These are phyloP conservation scores for Colossoma macropomum DNA, from an alignment of 2,113 vertebrate species.

Conservation along the genomic window DNA sequence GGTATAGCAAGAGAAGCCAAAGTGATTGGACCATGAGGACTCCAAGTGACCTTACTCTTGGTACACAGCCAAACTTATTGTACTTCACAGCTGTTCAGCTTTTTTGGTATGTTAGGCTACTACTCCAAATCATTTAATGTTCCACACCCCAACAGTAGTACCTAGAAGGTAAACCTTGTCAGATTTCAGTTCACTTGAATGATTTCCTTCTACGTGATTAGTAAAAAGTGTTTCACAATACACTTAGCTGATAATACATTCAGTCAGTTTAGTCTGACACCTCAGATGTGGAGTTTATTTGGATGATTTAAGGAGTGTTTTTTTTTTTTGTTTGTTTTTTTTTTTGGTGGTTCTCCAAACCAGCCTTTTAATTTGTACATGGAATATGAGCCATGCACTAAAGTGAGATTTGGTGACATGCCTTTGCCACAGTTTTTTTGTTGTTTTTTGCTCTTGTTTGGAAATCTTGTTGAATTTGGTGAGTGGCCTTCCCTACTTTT, in stretches of 20 bases:
- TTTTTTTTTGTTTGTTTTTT: slow-evolving; percentile 11
- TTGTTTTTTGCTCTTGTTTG: slow-evolving; percentile 46
- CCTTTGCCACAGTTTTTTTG: slow-evolving; percentile 14
- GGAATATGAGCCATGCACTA: slow-evolving; percentile 29
- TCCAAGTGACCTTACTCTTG: slow-evolving; percentile 88
- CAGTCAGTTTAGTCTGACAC: not conserved
- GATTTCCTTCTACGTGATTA: not conserved
- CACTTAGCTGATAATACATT: not conserved
- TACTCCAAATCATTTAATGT: slow-evolving; percentile 32
- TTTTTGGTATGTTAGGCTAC: slow-evolving; percentile 31
- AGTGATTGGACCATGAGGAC: slow-evolving; percentile 82
- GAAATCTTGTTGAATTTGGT: slow-evolving; percentile 51
- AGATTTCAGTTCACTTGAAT: not conserved
- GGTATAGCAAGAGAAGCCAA: slow-evolving; percentile 83
- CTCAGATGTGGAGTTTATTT: slow-evolving; percentile 26
- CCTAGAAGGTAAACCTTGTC: not conserved
- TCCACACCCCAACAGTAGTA: slow-evolving; percentile 1
- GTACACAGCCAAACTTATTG: slow-evolving; percentile 58
- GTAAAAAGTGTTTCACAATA: slow-evolving; percentile 2
- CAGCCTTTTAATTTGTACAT: slow-evolving; percentile 6
- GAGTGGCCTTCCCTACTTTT: slow-evolving; percentile 68
- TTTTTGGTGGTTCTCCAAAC: slow-evolving; percentile 22
- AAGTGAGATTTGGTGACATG: slow-evolving; percentile 14
- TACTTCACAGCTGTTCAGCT: slow-evolving; percentile 41
- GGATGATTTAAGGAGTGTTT: slow-evolving; percentile 17